phyloP scores from a whole-genome alignment of 2,113 vertebrate species.

The Nibea coibor region DNA sequence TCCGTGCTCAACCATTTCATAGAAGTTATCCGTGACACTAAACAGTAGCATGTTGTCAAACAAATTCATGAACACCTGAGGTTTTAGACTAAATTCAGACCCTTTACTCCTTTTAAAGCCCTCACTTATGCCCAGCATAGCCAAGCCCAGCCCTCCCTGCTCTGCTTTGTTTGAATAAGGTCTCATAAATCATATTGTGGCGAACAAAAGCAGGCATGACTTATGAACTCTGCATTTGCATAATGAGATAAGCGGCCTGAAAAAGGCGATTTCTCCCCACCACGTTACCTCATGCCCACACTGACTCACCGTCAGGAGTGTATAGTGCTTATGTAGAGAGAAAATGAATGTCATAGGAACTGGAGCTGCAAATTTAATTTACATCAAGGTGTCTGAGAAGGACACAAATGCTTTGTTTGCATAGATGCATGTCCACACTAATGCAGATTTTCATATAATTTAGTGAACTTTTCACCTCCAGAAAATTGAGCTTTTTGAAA shows the following conservation, averaged over 20 bases:
- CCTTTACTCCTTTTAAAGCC: constrained; percentile 7
- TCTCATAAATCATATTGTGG: constrained; percentile 73
- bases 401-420: constrained; percentile 37
- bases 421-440: background rate
- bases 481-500: background rate
- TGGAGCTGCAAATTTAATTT: constrained; percentile 7
- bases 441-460: constrained; percentile 6
- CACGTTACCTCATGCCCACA: background rate
- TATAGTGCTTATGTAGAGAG: constrained; percentile 9
- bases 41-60: background rate
- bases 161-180: constrained; percentile 54
- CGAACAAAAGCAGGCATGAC: constrained; percentile 70
- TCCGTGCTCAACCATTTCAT: constrained; percentile 41
- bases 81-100: constrained; percentile 24
- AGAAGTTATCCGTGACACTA: background rate
- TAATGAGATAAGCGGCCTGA: constrained; percentile 76
- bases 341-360: constrained; percentile 2
- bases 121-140: background rate
- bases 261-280: constrained; percentile 46
- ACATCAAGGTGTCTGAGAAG: constrained; percentile 33
- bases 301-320: constrained; percentile 7
- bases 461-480: background rate
- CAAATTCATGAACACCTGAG: background rate
- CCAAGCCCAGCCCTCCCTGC: constrained; percentile 12
- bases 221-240: constrained; percentile 77